Base-by-base conservation (phyloP, 2,113 vertebrate genomes). In the Pipra filicauda region DNA sequence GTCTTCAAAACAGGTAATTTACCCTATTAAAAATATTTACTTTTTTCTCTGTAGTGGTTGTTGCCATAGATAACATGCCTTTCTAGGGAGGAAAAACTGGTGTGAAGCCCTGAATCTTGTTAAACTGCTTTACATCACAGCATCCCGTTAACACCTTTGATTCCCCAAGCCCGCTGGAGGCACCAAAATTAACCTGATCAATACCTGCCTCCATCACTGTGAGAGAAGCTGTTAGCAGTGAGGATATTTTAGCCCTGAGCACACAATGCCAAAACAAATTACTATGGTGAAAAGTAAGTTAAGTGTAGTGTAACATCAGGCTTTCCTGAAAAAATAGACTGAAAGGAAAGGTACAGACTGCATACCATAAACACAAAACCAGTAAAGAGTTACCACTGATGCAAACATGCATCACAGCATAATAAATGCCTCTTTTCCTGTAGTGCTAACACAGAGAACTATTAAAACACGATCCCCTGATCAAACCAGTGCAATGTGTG, bases 21-120 rank as follows among this genome's bases (percentile, higher is more conserved):
- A 21, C 19, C 15, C 26, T 21, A 28, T 33, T 77, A 27, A 75
- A 92, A 86, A 69, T 4, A 19, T 11, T 30, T 59, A 1, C 2
- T n/a, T 69, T 58, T 77, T 18, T 15, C 71, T 83, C 72, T 41
- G 35, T 1, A 43, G 61, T 11, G 4, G 31, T 55, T 75, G n/a
- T 48, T 85, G 70, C 52, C 70, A 37, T 41, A 67, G 12, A 39
- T 51, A 37, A 79, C 3, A 2, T 5, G 30, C 37, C 90, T 65
- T 65, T 58, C 64, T 46, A 39, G 51, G 61, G 70, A 58, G 70
- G 49, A 78, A 1, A 0, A 49, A 35, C 24, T 21, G 0, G 0
- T 2, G 0, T n/a, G 70, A 88, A 82, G 71, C 44, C 39, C 77
- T 23, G n/a, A 37, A 72, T 39, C 65, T 69, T 5, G 19, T 73